Base-by-base conservation (phyloP, 2,888 invertebrate species). In the Rhyacophila evoluta region DNA sequence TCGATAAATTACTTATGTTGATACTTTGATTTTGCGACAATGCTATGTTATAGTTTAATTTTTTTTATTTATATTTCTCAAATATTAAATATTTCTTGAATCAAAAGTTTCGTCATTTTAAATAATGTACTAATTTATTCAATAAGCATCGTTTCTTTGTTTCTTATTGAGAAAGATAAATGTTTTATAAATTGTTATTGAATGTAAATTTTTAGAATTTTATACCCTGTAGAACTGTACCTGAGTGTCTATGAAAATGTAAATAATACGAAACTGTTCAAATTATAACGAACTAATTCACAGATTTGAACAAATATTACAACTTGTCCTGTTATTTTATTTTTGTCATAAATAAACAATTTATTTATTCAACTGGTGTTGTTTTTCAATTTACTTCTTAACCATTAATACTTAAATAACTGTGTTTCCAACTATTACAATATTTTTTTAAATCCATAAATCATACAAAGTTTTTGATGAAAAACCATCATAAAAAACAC, bases 141-240 rank as follows among this genome's bases (percentile, higher is more conserved):
- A 0, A 8, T 39, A 55, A 55, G 25, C 55, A 55, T 55, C 19
- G 10, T 19, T 55, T 25, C 55, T 55, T 55, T 55, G 55, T 19
- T 55, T 55, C 55, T 4, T 55, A 55, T 55, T 55, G 55, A 55
- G 19, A 55, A 19, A 19, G 55, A 55, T 55, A 55, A 55, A 55
- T 19, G 55, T 55, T 55, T 55, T 55, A 55, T 55, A 69, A 69
- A 69, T 12, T 69, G 69, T 69, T 69, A 69, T 29, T 29, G 29
- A 33, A 69, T 69, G 69, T 73, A 73, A 38, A 73, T 73, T 73
- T 25, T 73, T 77, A 77, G 73, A 73, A 67, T 72, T 77, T 78
- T 78, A 68, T 78, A 78, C 78, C 78, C 78, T 39, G 78, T 78
- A 78, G 78, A 69, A 78, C 69, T 70, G 78, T 78, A 78, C 78